These are phyloP conservation scores for Siphlonurus alternatus DNA, from an alignment of 2,888 invertebrate genomes.

Conservation along the genomic window DNA sequence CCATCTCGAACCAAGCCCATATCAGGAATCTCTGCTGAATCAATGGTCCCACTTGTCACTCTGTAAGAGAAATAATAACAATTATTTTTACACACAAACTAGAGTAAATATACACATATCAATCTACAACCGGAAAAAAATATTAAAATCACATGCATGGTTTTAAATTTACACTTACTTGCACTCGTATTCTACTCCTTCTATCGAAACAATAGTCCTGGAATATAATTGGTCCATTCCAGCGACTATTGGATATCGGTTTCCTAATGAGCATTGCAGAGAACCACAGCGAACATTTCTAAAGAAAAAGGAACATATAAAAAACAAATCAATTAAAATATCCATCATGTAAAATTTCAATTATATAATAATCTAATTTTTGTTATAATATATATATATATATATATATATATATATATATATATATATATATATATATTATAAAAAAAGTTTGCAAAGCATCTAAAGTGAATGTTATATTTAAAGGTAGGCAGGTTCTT, in stretches of 20 bases:
- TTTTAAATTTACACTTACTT: slow-evolving; percentile 49
- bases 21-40: slow-evolving; percentile 45
- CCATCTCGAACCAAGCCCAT: slow-evolving; percentile 85
- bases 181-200: slow-evolving; percentile 85
- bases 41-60: slow-evolving; percentile 52
- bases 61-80: slow-evolving; percentile 28
- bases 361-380: too few relatives aligned
- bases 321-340: too few relatives aligned
- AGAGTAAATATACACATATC: background rate
- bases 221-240: slow-evolving; percentile 72
- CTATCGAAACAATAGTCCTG: slow-evolving; percentile 75
- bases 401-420: too few relatives aligned
- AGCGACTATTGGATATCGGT: slow-evolving; percentile 58
- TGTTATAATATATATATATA: too few relatives aligned
- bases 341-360: too few relatives aligned
- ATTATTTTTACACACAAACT: background rate
- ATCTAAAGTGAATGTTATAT: too few relatives aligned
- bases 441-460: too few relatives aligned
- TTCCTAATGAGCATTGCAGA: slow-evolving; percentile 83
- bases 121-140: background rate
- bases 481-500: too few relatives aligned
- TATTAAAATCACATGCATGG: background rate
- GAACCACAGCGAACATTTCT: slow-evolving; percentile 90
- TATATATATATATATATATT: too few relatives aligned
- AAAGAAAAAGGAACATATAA: slow-evolving; percentile 12